Evolutionary conservation across 2,888 invertebrate genomes (phyloP).

Genomic region (Andrena marginata): DNA sequence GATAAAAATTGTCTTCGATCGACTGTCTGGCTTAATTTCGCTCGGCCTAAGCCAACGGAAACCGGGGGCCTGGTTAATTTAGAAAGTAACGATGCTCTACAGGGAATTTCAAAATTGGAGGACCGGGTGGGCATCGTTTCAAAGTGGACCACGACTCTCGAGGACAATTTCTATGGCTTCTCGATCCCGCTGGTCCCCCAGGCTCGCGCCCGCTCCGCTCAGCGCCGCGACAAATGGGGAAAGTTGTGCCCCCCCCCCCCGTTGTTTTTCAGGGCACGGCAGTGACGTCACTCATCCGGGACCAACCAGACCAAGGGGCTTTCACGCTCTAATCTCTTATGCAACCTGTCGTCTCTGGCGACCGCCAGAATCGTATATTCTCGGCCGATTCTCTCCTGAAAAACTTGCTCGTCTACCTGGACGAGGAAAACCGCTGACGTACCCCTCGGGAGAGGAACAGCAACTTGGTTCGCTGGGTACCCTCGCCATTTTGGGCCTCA

Average conservation of each 20-base stretch:
- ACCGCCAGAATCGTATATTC: slow-evolving; percentile 44
- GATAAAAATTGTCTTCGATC: neutral
- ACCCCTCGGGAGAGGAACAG: neutral
- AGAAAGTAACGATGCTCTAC: neutral
- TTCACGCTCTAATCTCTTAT: slow-evolving; percentile 85
- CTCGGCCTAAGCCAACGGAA: neutral
- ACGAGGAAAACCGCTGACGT: neutral
- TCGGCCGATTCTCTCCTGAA: slow-evolving; percentile 22
- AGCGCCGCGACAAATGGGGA: slow-evolving; percentile 75
- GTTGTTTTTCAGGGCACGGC: slow-evolving; percentile 70
- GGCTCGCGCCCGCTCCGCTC: slow-evolving; percentile 32
- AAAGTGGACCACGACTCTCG: neutral
- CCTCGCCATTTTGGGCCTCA: slow-evolving; percentile 12
- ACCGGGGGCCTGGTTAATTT: neutral
- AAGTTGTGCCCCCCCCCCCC: slow-evolving; percentile 78
- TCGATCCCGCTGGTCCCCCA: slow-evolving; percentile 41
- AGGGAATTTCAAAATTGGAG: neutral
- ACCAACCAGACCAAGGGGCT: slow-evolving; percentile 78
- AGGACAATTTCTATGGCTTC: slow-evolving; percentile 5
- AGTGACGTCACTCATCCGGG: slow-evolving; percentile 83
- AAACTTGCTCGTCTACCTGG: neutral
- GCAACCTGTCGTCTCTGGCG: slow-evolving; percentile 78
- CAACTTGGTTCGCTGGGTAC: neutral
- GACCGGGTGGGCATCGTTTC: neutral
- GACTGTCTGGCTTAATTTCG: neutral